Base-by-base conservation (phyloP, 2,888 invertebrate genomes). In the Magallana nippona region DNA sequence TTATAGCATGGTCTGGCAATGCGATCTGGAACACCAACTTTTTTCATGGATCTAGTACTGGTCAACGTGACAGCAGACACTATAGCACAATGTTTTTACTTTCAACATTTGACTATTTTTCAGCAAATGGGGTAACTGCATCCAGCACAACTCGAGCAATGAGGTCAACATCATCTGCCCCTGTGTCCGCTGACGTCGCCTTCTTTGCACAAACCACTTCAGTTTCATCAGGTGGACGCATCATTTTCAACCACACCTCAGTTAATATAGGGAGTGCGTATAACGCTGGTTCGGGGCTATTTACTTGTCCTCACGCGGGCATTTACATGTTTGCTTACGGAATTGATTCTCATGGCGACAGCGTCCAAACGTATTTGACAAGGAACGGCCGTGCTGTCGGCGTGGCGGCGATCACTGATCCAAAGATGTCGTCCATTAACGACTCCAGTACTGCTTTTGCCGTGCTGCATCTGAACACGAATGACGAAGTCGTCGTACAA, bases 321-420 rank as follows among this genome's bases (percentile, higher is more conserved):
- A 13, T 71, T 27, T 71, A 71, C 15, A 71, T 71, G 71, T 71
- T 71, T 71, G 13, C 71, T 15, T 71, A 15, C 27, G 27, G 27
- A 11, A 71, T 71, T 11, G 71, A 11, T 0, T 71, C 71, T 3
- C 71, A 71, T 22, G 71, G 71, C 13, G 1, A 27, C 32, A 32
- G 27, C 15, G 71, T 27, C 27, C 10, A 71, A 22, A 71, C 71
- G 22, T 27, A 22, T 71, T 71, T 71, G 71, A 27, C 17, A 32
- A 71, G 32, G 27, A 71, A 71, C 32, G 71, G 71, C 1, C 32
- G 32, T 5, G 15, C 71, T 2, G 71, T 71, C 11, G 71, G 71
- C 32, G 71, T 71, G 27, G 71, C 71, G 13, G 71, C 71, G 32
- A 71, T 27, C 10, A 71, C 71, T 71, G 71, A 71, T 71, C 71